Evolutionary conservation across 2,113 vertebrate genomes (phyloP).

Genomic region (Hippocampus barbouri): DNA sequence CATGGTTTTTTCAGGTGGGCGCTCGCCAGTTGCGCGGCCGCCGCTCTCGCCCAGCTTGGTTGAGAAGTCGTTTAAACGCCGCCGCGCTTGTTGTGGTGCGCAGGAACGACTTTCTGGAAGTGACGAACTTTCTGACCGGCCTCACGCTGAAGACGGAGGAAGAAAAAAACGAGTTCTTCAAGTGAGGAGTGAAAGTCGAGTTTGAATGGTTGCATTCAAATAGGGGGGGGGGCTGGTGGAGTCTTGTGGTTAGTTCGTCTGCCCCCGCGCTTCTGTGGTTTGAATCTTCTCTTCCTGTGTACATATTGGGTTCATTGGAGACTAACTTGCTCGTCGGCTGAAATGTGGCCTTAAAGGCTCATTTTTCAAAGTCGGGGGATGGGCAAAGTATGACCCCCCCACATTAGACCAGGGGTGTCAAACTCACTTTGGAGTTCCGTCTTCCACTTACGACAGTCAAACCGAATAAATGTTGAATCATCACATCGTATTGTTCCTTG

Average conservation of each 20-base stretch:
- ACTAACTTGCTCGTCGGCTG: too few species aligned
- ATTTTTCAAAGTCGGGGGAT: too few species aligned
- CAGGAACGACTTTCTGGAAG: conserved; percentile 95
- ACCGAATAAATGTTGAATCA: too few species aligned
- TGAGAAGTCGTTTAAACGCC: not conserved
- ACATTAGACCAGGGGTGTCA: too few species aligned
- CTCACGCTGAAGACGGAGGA: conserved; percentile 93
- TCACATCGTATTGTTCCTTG: too few species aligned
- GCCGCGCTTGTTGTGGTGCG: conserved; percentile 34
- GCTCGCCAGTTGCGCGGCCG: conserved; percentile 11
- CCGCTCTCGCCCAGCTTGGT: not conserved
- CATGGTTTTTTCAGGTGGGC: conserved; percentile 90
- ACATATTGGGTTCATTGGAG: not conserved
- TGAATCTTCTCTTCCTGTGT: not conserved
- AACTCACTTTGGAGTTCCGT: too few species aligned
- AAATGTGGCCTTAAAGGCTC: too few species aligned
- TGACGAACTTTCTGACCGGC: conserved; percentile 93
- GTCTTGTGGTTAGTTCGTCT: not conserved
- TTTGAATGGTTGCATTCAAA: not conserved
- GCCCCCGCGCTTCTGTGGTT: too few species aligned
- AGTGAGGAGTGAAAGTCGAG: conserved; percentile 75
- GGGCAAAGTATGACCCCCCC: not conserved
- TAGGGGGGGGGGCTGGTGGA: too few species aligned
- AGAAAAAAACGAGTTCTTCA: conserved; percentile 98
- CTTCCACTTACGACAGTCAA: too few species aligned